Evolutionary conservation across 2,113 vertebrate species (phyloP), one percentile per base, ranked within the genome.

Genomic region (Catharus minimus): DNA sequence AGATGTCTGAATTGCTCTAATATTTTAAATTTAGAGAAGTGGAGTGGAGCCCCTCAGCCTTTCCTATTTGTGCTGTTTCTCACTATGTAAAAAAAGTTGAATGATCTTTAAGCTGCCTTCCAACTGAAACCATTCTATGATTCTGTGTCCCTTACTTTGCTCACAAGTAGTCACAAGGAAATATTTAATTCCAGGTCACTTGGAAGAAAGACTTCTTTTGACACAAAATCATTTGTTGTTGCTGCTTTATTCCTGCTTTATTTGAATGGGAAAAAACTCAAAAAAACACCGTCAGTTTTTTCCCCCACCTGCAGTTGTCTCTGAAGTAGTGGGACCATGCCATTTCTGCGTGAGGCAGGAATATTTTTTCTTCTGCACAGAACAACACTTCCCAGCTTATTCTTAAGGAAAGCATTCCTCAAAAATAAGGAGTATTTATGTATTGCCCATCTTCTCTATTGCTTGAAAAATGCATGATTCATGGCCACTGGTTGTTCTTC

Each of bases 161-260:
- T 74, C 0, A 0, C 23, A 55, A 5, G 26, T 28, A 0, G 1
- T 55, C 26, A 55, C 39, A 58, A 86, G 16, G 14, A 58, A 55
- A 18, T 28, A 11, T 55, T 81, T 74, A 19, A 58, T 55, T 88
- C 88, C 60, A 64, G 30, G 43, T 67, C 32, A 33, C 22, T 62
- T 86, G 60, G 13, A 86, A 90, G 14, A 27, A 77, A 83, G 21
- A 8, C 44, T 62, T 66, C 33, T 73, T 88, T 55, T 86, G 60
- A 62, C 15, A 47, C 13, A 50, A 90, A 90, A 68, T 73, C 1
- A 13, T 72, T 69, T 77, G 8, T 32, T 87, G 12, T 43, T 74
- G 14, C 26, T 89, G 38, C 20, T 82, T 86, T 76, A 1, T 56
- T 85, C 26, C 55, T 36, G 33, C 33, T 72, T 68, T 38, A 28